A percentile compares a stretch with the other conserved stretches of the same genome.
These are phyloP conservation scores for Drosophila simulans DNA, from an alignment of 1,140 invertebrate genomes.

Conservation along the genomic window DNA sequence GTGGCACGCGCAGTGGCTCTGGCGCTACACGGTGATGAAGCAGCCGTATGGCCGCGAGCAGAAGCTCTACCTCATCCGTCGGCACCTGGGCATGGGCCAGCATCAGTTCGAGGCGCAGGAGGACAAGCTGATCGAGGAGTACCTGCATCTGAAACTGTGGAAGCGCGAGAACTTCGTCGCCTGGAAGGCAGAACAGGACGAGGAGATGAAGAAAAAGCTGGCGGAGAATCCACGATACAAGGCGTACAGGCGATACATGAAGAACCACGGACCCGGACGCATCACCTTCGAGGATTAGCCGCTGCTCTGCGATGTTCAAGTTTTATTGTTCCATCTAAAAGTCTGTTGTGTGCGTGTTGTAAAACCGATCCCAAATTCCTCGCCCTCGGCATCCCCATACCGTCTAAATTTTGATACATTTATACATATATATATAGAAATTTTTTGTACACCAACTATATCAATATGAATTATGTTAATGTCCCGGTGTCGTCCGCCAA, in stretches of 20 bases:
- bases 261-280: conserved; percentile 90
- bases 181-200: conserved; percentile 93
- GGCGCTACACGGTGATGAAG: conserved; percentile 91
- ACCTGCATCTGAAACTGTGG: conserved; percentile 92
- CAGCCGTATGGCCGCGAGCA: conserved; percentile 92
- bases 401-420: conserved; percentile 14
- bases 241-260: conserved; percentile 92
- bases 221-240: conserved; percentile 92
- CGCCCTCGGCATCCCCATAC: conserved; percentile 4
- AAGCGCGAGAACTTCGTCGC: conserved; percentile 90
- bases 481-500: conserved; percentile 7
- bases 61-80: conserved; percentile 93
- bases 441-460: conserved; percentile 35
- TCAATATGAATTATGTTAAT: conserved; percentile 29
- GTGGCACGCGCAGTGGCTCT: conserved; percentile 93
- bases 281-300: conserved; percentile 91
- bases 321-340: conserved; percentile 68
- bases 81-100: conserved; percentile 89
- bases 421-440: conserved; percentile 23
- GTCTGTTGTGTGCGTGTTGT: conserved; percentile 17
- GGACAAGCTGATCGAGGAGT: conserved; percentile 90
- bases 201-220: conserved; percentile 91
- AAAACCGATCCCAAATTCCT: conserved; percentile 4
- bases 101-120: conserved; percentile 90
- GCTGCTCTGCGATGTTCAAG: conserved; percentile 50